A percentile compares a stretch with the other conserved stretches of the same genome.
These are phyloP conservation scores for Asteroscopus sphinx DNA, from an alignment of 2,888 invertebrate genomes.

Conservation along the genomic window DNA sequence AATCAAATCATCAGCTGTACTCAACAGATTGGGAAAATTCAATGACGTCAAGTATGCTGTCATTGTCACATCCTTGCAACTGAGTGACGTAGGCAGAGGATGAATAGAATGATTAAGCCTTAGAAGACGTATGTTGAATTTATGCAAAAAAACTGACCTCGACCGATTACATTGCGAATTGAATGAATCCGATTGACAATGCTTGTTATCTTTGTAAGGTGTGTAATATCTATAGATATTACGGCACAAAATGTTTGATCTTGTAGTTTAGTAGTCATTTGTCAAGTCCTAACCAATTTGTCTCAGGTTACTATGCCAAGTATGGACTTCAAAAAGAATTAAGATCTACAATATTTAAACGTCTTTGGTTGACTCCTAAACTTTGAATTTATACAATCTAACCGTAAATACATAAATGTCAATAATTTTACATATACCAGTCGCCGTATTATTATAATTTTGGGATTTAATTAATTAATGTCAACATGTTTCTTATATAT, in stretches of 20 bases:
- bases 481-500: too few relatives aligned
- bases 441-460: too few relatives aligned
- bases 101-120: conserved; percentile 15
- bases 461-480: too few relatives aligned
- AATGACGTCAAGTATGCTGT: conserved; percentile 27
- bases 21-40: conserved; percentile 7
- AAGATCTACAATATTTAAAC: not conserved
- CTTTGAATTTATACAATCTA: too few relatives aligned
- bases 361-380: too few relatives aligned
- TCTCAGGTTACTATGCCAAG: not conserved
- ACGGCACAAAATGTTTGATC: conserved; percentile 1
- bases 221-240: conserved; percentile 4
- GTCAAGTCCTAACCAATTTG: conserved; percentile 13
- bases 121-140: conserved; percentile 20
- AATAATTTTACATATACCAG: too few relatives aligned
- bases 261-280: conserved; percentile 7
- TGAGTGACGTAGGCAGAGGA: conserved; percentile 18
- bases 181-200: conserved; percentile 14
- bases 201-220: conserved; percentile 4
- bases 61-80: not conserved
- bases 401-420: too few relatives aligned
- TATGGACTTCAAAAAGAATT: not conserved
- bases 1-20: not conserved
- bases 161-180: conserved; percentile 39
- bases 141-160: conserved; percentile 39